These are phyloP conservation scores for Chiloscyllium plagiosum DNA, from an alignment of 2,113 vertebrate genomes.

Conservation along the genomic window DNA sequence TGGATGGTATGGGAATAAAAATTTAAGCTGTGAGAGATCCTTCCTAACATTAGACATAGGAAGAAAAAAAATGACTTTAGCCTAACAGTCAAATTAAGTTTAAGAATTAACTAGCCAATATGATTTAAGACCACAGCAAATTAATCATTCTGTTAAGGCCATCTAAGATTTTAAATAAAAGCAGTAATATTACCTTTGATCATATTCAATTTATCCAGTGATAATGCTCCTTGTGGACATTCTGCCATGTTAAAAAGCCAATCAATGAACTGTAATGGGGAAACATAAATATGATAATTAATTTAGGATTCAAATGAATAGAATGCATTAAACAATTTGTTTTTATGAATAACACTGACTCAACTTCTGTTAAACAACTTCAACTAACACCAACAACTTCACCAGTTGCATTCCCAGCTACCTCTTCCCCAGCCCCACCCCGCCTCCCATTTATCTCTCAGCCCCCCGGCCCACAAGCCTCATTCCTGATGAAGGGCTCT, in stretches of 20 bases:
- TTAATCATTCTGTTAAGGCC: background rate
- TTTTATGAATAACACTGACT: too few species aligned
- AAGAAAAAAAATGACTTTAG: background rate
- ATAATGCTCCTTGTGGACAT: constrained; percentile 62
- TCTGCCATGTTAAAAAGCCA: constrained; percentile 80
- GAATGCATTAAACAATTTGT: background rate
- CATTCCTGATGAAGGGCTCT: too few species aligned
- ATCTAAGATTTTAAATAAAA: background rate
- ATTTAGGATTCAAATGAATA: background rate
- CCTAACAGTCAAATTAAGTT: background rate
- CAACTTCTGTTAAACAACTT: background rate
- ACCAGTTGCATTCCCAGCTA: too few species aligned
- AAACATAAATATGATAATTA: constrained; percentile 39
- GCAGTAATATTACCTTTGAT: constrained; percentile 68
- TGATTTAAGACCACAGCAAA: background rate
- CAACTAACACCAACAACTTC: background rate
- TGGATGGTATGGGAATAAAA: background rate
- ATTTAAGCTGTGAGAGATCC: background rate
- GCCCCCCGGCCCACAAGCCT: too few species aligned
- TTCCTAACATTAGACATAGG: background rate
- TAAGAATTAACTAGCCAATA: background rate
- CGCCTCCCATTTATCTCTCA: too few species aligned
- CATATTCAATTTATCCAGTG: constrained; percentile 52
- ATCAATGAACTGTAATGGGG: constrained; percentile 75
- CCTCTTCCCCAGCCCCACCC: too few species aligned